phyloP scores from a whole-genome alignment of 2,797 vertebrate species.

The Gymnopithys bicolor region DNA sequence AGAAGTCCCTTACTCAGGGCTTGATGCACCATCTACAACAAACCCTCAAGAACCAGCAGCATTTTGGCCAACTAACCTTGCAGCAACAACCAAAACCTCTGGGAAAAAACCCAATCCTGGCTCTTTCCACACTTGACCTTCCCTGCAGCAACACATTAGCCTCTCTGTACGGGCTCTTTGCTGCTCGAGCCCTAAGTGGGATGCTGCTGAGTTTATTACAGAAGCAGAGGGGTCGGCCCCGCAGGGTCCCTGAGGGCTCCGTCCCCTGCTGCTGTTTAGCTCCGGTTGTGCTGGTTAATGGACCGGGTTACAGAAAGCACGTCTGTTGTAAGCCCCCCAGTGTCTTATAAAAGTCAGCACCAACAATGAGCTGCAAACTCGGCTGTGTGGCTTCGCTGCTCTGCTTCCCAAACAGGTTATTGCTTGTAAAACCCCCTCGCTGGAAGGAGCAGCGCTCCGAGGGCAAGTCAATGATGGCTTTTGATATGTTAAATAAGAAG shows the following conservation, averaged over 20 bases:
- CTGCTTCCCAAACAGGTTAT: conserved; percentile 11
- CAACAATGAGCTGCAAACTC: background rate
- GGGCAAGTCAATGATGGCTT: background rate
- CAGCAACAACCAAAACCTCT: background rate
- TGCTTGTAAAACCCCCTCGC: conserved; percentile 42
- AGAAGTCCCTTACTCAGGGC: no score
- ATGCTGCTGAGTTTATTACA: conserved; percentile 30
- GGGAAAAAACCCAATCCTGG: background rate
- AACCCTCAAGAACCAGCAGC: background rate
- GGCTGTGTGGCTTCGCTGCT: background rate
- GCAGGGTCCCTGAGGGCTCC: background rate
- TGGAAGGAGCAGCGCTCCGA: background rate
- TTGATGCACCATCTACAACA: background rate
- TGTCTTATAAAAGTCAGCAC: conserved; percentile 51
- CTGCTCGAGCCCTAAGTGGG: background rate
- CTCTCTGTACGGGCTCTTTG: background rate
- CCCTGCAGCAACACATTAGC: background rate
- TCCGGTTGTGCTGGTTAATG: conserved; percentile 33
- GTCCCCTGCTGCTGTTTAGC: background rate
- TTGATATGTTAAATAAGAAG: background rate
- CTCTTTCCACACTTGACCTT: background rate
- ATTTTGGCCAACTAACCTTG: background rate
- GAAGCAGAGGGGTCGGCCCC: background rate
- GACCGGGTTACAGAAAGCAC: conserved; percentile 26
- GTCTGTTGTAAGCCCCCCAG: background rate